These are phyloP conservation scores for Phrynosoma platyrhinos DNA, from an alignment of 2,113 vertebrate genomes.

Conservation along the genomic window DNA sequence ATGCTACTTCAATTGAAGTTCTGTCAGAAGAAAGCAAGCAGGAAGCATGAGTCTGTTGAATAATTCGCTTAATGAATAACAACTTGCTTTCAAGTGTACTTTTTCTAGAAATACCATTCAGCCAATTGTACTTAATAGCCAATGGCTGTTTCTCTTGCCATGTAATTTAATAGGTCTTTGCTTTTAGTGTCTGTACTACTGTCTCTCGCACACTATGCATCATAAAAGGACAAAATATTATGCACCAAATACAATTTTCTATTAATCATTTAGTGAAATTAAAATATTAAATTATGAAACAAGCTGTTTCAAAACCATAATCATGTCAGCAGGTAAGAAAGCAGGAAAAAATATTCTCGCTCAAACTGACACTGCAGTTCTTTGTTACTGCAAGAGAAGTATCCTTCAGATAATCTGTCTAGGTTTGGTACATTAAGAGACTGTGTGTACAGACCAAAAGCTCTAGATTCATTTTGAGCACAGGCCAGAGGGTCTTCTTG, in stretches of 20 bases:
- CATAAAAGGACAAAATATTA: not conserved
- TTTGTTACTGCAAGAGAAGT: not conserved
- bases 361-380: not conserved
- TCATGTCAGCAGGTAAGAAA: not conserved
- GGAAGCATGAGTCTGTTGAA: slow-evolving; percentile 49
- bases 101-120: slow-evolving; percentile 39
- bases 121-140: slow-evolving; percentile 32
- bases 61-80: slow-evolving; percentile 56
- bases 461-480: no score
- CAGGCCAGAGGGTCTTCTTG: no score
- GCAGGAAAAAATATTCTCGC: not conserved
- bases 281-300: not conserved
- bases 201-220: not conserved
- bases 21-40: slow-evolving; percentile 47
- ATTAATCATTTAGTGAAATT: not conserved
- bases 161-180: slow-evolving; percentile 32
- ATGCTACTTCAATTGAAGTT: slow-evolving; percentile 37
- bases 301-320: not conserved
- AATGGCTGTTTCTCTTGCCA: not conserved
- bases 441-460: not conserved
- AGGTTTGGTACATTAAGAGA: not conserved
- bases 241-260: not conserved
- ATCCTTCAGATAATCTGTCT: not conserved
- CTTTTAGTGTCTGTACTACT: slow-evolving; percentile 13
- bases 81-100: slow-evolving; percentile 47